Evolutionary conservation across 2,113 vertebrate species (phyloP), one percentile per base, ranked within the genome.

Genomic region (Anolis sagrei): DNA sequence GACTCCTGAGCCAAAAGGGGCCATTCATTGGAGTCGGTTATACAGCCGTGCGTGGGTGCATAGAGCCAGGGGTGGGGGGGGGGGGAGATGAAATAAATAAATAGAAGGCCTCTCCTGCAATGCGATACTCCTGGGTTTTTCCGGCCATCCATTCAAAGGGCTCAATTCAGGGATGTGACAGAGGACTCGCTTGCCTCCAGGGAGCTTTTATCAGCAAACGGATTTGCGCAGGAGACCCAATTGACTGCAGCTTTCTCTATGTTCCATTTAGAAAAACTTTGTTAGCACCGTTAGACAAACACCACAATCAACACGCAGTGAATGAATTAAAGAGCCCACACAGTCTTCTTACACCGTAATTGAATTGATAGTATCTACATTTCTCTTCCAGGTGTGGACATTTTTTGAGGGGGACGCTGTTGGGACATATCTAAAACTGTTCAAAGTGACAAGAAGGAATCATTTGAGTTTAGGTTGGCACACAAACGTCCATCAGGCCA

Each of bases 101-200:
- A 92, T 89, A 96, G 86, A 92, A 94, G 96, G 96, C 96, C 96
- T 98, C 98, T 98, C 98, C 97, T 98, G 98, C 97, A 99, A 99
- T 93, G 13, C 21, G 96, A 99, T 97, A 98, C 95, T 97, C 97
- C 97, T 97, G 97, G 97, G 97, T 97, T 97, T 97, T 97, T 96
- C 94, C 95, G 93, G 96, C 94, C 92, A 88, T 92, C 95, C 96
- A 94, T 97, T 98, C 97, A 95, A 95, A 97, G 95, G 95, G 96
- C 95, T 95, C 95, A 97, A 98, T 97, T 96, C 97, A 86, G 88
- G 93, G 93, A 89, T 94, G 95, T 95, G 95, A 95, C 91, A 92
- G 95, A 95, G 95, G 95, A 90, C 95, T 93, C 92, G 94, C 94
- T 92, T 91, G 89, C 36, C 91, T 91, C 88, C 85, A 91, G 79